Percentiles rank a stretch among this genome's conserved stretches.
phyloP scores from a whole-genome alignment of 2,797 vertebrate species.

The Peromyscus eremicus region DNA sequence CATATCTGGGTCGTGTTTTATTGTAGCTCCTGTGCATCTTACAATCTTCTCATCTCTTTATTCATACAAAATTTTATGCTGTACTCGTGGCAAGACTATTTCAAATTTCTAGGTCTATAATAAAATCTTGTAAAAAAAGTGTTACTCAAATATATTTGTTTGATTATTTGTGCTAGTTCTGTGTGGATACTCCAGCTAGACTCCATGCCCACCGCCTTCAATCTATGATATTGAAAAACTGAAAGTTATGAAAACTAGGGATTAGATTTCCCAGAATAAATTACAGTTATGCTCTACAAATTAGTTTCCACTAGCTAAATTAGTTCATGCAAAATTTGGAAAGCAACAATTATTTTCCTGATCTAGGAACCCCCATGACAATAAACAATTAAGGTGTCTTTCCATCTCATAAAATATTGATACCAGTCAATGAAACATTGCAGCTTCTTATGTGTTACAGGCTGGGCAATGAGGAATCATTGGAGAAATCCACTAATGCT shows the following conservation, averaged over 20 bases:
- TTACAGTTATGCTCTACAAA: background rate
- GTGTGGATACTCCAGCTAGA: background rate
- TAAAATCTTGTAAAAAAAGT: background rate
- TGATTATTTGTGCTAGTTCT: background rate
- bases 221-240: background rate
- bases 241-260: background rate
- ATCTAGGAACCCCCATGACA: background rate
- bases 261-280: background rate
- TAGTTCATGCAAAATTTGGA: background rate
- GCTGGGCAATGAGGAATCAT: background rate
- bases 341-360: background rate
- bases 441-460: background rate
- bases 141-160: background rate
- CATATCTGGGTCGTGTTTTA: background rate
- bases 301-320: background rate
- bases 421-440: background rate
- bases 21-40: background rate
- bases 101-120: background rate
- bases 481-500: background rate
- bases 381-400: background rate
- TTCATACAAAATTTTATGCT: background rate
- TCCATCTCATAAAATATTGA: background rate
- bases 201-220: background rate
- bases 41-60: background rate
- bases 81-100: background rate